phyloP scores from a whole-genome alignment of 2,797 vertebrate genomes.

The Podargus strigoides region DNA sequence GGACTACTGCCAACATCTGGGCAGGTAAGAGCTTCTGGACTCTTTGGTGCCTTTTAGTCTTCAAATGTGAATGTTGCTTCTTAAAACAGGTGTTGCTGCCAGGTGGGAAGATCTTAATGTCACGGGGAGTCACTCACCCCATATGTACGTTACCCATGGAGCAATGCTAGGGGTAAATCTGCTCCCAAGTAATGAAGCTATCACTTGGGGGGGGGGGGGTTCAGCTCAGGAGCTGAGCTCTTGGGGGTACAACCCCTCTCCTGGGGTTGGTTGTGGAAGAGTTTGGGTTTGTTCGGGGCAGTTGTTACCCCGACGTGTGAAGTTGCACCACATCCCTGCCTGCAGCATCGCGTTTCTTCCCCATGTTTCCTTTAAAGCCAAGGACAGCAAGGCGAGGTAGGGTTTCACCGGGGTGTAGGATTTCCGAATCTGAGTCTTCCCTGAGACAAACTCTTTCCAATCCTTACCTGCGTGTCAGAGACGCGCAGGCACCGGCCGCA shows the following conservation, averaged over 20 bases:
- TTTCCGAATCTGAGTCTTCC: constrained; percentile 71
- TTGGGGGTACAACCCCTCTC: too few species aligned
- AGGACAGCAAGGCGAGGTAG: constrained; percentile 34
- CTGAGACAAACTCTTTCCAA: constrained; percentile 55
- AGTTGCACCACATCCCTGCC: neutral
- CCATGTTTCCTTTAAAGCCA: constrained; percentile 53
- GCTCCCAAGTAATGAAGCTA: fast-evolving
- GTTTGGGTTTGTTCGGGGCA: neutral
- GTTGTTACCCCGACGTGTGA: fast-evolving
- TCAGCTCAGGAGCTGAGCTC: neutral
- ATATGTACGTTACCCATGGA: fast-evolving
- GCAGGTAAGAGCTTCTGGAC: neutral
- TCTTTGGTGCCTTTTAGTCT: neutral
- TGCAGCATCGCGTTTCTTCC: neutral
- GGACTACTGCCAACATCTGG: neutral
- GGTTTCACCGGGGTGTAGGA: constrained; percentile 54
- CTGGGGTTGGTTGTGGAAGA: neutral
- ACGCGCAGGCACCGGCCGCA: neutral
- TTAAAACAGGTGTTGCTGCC: neutral
- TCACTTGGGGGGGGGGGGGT: neutral
- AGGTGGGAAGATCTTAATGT: neutral
- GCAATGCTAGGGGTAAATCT: neutral
- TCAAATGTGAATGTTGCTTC: neutral
- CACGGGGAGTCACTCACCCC: neutral
- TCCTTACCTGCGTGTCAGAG: constrained; percentile 39